Base-by-base conservation (phyloP, 2,888 invertebrate genomes). In the Ochropleura leucogaster region DNA sequence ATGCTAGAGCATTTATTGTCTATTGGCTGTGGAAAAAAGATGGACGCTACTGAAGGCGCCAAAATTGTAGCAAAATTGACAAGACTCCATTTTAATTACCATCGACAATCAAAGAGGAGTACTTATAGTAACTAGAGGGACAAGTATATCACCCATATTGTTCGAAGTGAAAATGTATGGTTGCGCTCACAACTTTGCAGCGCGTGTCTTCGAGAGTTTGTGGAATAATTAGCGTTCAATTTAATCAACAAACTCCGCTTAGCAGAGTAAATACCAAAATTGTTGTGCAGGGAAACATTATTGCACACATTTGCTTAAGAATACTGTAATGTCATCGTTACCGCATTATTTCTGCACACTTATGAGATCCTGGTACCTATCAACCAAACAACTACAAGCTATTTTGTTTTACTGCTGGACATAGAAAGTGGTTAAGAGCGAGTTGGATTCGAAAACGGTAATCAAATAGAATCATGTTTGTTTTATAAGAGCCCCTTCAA, bases 181-280 rank as follows among this genome's bases (percentile, higher is more conserved):
- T 81, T 47, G 47, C 47, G 12, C 20, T 18, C 59, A 59, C 7
- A 77, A 82, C 40, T 68, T 71, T 20, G n/a, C 57, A 10, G 49
- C 53, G 63, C 63, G 16, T 82, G 59, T 79, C 53, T 82, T 67
- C 66, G 4, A 64, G 44, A 79, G 42, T 63, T 77, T 77, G 67
- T 49, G 53, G 57, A 47, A 64, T 77, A 77, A 79, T 79, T 82
- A 79, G 71, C 59, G 78, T 71, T 77, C 78, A 77, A 71, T 82
- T 79, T 71, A 55, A 82, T 79, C 44, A 68, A 71, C 59, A 67
- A 79, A 79, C 79, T 79, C 16, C 16, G 40, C 6, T 71, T n/a
- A 55, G 49, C 76, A 40, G 9, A 44, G 63, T 82, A 64, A 67
- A 82, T 42, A 71, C 57, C 10, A n/a, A 44, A 8, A 30, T 59